Conservation (phyloP, 2,113 vertebrate genomes). For the Argyrosomus japonicus region DNA sequence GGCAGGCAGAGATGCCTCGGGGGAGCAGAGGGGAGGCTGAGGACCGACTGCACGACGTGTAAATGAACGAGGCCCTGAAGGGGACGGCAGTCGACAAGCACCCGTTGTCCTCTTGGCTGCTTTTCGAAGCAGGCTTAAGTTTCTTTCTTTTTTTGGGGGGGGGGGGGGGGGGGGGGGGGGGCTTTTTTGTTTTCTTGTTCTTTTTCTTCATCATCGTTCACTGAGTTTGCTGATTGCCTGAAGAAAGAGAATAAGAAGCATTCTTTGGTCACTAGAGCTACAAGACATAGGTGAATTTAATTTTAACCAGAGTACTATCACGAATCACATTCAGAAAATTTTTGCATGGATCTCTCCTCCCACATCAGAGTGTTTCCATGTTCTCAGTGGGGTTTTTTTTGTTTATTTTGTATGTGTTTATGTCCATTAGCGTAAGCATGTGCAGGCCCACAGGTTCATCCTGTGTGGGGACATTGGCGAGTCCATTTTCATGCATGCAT, state of each 20-base stretch:
- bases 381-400: constrained; percentile 30
- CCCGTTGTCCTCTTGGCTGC: constrained; percentile 67
- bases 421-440: constrained; percentile 62
- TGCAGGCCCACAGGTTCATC: constrained; percentile 53
- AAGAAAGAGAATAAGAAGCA: neutral
- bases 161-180: no score
- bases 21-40: constrained; percentile 64
- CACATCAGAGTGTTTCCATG: constrained; percentile 59
- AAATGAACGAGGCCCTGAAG: constrained; percentile 74
- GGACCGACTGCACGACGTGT: constrained; percentile 67
- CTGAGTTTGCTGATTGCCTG: constrained; percentile 40
- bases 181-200: constrained; percentile 24
- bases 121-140: constrained; percentile 60
- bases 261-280: neutral
- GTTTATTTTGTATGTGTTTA: constrained; percentile 61
- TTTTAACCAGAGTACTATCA: constrained; percentile 11
- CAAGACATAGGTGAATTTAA: neutral
- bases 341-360: constrained; percentile 17
- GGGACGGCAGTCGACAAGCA: constrained; percentile 67
- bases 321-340: constrained; percentile 15
- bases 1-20: constrained; percentile 66
- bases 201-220: constrained; percentile 28
- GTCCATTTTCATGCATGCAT: constrained; percentile 32
- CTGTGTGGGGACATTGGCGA: constrained; percentile 39
- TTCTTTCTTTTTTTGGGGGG: constrained; percentile 54